Evolutionary conservation across 2,113 vertebrate species (phyloP), one percentile per base, ranked within the genome.

Genomic region (Okapia johnstoni): DNA sequence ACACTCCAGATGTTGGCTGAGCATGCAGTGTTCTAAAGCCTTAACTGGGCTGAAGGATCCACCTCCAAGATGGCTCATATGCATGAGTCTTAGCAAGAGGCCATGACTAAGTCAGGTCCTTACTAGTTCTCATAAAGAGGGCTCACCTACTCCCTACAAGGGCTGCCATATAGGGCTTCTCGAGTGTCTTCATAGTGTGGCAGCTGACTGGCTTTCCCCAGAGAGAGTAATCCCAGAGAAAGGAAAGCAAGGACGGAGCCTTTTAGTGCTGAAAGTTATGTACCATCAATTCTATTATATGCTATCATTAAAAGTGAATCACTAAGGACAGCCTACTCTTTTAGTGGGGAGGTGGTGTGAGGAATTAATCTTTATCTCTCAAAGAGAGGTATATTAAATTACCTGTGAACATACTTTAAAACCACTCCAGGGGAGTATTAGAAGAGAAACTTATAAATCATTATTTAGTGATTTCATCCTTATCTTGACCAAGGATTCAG

Each of bases 381-480:
- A 11, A 94, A 90, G 7, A 11, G 1, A 52, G 17, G 40, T 19
- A 81, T 14, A 54, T 36, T 60, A 88, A 81, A 73, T 50, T 85
- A 60, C 60, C n/a, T 33, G 3, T 33, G 9, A 76, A 85, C 36
- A 73, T 11, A 88, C 7, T 70, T 86, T 83, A 85, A 96, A 93
- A 89, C 36, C 66, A 79, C n/a, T 84, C 55, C 13, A 63, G 3
- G 12, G 8, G 3, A 50, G 15, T 30, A 91, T 61, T 89, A 79
- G 66, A 87, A 23, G 16, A 94, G n/a, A 48, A 94, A 85, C 70
- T 70, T 89, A 52, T 50, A 80, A 79, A 57, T 73, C 40, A 87
- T 16, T 86, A 79, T 80, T 83, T 48, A 90, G 54, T 89, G 46
- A 89, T 84, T 94, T 96, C 76, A 94, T 63, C 26, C 36, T 77